Percentiles rank a stretch among this genome's conserved stretches.
phyloP scores from a whole-genome alignment of 2,113 vertebrate genomes.

The Percina caprodes region DNA sequence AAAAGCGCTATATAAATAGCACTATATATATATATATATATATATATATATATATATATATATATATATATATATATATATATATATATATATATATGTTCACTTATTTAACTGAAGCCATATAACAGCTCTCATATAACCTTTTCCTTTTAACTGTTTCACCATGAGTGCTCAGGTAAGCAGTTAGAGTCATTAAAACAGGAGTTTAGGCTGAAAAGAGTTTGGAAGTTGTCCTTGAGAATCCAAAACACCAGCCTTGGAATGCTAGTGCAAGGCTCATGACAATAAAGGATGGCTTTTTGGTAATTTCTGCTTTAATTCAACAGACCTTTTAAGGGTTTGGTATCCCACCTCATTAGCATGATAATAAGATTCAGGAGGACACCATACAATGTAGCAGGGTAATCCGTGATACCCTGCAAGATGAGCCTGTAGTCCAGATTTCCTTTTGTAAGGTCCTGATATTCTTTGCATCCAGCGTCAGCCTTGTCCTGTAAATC shows the following conservation, averaged over 20 bases:
- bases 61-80: no score
- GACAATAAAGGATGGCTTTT: constrained; percentile 30
- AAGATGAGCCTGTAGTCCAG: constrained; percentile 15
- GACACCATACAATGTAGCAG: constrained; percentile 14
- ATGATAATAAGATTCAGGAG: constrained; percentile 54
- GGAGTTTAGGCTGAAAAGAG: constrained; percentile 39
- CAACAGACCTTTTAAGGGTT: constrained; percentile 16
- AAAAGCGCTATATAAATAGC: no score
- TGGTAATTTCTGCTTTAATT: constrained; percentile 40
- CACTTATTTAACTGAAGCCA: no score
- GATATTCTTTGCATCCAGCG: constrained; percentile 4
- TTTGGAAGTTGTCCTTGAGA: constrained; percentile 66
- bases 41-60: no score
- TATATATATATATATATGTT: no score
- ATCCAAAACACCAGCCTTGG: constrained; percentile 52
- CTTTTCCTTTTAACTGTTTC: constrained; percentile 61
- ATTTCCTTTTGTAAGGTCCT: neutral
- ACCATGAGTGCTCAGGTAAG: constrained; percentile 71
- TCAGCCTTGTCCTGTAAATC: neutral
- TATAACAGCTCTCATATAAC: constrained; percentile 63
- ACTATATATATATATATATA: no score
- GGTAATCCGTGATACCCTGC: constrained; percentile 45
- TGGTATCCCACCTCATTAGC: constrained; percentile 42
- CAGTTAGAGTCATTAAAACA: constrained; percentile 67
- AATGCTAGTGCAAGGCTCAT: constrained; percentile 1